Evolutionary conservation across 2,797 vertebrate genomes (phyloP).

Genomic region (Melanogrammus aeglefinus): DNA sequence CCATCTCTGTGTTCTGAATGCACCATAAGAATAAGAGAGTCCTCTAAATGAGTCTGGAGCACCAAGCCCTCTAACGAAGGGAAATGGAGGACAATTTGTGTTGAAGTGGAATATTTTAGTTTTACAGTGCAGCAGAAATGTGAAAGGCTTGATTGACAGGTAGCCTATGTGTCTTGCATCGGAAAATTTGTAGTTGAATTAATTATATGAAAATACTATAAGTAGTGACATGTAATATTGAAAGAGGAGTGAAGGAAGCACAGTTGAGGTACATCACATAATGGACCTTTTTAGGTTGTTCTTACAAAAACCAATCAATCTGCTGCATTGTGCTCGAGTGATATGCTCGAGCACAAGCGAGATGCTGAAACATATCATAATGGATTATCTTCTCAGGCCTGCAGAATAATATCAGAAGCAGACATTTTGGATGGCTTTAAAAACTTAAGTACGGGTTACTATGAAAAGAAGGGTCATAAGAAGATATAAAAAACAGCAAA

Average conservation of each 20-base stretch:
- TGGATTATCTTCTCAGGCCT: conserved; percentile 9
- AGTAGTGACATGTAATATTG: not conserved
- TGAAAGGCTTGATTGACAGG: not conserved
- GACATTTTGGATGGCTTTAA: conserved; percentile 1
- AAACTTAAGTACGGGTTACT: not conserved
- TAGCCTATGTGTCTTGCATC: not conserved
- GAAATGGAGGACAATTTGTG: not conserved
- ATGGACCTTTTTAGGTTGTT: not conserved
- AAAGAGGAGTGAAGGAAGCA: not conserved
- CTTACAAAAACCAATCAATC: not conserved
- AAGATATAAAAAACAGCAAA: not conserved
- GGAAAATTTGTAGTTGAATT: not conserved
- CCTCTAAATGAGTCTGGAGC: not conserved
- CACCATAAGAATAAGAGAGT: not conserved
- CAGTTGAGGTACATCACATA: not conserved
- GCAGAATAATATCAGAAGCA: conserved; percentile 18
- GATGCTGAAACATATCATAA: conserved; percentile 7
- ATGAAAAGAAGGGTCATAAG: not conserved
- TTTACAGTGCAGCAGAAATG: not conserved
- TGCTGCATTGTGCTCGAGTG: conserved; percentile 3
- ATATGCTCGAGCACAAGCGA: not conserved
- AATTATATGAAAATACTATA: not conserved
- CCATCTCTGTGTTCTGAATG: not conserved
- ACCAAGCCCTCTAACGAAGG: not conserved
- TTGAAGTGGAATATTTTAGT: not conserved